Evolutionary conservation across 2,797 vertebrate genomes (phyloP).

Genomic region (Geotrypetes seraphini): DNA sequence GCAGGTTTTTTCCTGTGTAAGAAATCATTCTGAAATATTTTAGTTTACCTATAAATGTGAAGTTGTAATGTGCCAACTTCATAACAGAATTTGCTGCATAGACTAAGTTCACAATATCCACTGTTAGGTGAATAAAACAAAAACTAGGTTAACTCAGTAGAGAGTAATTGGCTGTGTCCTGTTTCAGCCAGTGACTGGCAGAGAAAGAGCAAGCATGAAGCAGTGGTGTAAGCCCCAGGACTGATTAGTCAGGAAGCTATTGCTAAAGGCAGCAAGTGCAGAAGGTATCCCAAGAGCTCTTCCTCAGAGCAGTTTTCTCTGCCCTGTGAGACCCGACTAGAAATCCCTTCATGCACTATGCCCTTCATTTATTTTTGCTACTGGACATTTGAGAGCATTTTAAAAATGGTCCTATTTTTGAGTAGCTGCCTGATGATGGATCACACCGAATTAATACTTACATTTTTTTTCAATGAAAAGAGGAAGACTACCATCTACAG

Average conservation of each 20-base stretch:
- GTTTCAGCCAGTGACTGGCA: slow-evolving; percentile 48
- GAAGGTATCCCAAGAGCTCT: slow-evolving; percentile 26
- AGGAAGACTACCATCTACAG: slow-evolving; percentile 50
- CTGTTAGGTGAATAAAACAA: slow-evolving; percentile 36
- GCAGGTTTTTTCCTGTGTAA: slow-evolving; percentile 1
- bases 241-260: slow-evolving; percentile 55
- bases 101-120: slow-evolving; percentile 32
- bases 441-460: slow-evolving; percentile 39
- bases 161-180: slow-evolving; percentile 48
- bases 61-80: slow-evolving; percentile 18
- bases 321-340: slow-evolving; percentile 25
- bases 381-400: slow-evolving; percentile 46
- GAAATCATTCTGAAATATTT: background rate
- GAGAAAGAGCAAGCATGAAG: slow-evolving; percentile 47
- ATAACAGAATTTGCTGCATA: slow-evolving; percentile 14
- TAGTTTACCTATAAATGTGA: slow-evolving; percentile 8
- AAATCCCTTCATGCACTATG: slow-evolving; percentile 46
- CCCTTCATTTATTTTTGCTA: slow-evolving; percentile 56
- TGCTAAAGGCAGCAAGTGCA: slow-evolving; percentile 44
- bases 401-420: slow-evolving; percentile 32
- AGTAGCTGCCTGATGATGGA: slow-evolving; percentile 43
- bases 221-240: slow-evolving; percentile 54
- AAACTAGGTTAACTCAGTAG: slow-evolving; percentile 34
- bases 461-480: slow-evolving; percentile 21
- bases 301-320: slow-evolving; percentile 26